Evolutionary conservation across 2,888 invertebrate genomes (phyloP).

Genomic region (Microplitis manilae): DNA sequence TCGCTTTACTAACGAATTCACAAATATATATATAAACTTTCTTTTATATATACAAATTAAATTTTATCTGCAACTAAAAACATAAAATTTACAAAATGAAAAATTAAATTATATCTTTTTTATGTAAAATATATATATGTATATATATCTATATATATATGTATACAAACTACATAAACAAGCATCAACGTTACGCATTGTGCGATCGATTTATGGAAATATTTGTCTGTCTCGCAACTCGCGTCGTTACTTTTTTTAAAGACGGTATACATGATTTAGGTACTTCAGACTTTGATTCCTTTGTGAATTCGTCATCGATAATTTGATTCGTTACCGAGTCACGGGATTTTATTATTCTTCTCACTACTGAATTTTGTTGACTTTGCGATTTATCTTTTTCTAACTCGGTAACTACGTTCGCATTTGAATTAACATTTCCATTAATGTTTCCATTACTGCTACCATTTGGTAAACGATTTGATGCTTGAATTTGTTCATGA

Average conservation of each 20-base stretch:
- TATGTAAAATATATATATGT: slow-evolving; percentile 15
- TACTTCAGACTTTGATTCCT: slow-evolving; percentile 46
- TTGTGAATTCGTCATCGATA: slow-evolving; percentile 44
- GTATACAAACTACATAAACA: neutral
- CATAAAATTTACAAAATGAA: slow-evolving; percentile 12
- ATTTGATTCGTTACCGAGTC: slow-evolving; percentile 45
- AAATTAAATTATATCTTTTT: neutral
- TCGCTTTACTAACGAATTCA: neutral
- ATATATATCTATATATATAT: neutral
- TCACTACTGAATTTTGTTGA: slow-evolving; percentile 32
- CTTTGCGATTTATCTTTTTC: neutral
- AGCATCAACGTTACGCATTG: slow-evolving; percentile 55
- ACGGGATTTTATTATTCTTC: slow-evolving; percentile 46
- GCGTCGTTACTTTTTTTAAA: slow-evolving; percentile 56
- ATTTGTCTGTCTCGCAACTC: slow-evolving; percentile 58
- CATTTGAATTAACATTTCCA: neutral
- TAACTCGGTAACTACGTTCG: slow-evolving; percentile 28
- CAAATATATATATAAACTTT: slow-evolving; percentile 17
- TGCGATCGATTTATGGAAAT: slow-evolving; percentile 62
- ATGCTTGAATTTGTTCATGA: slow-evolving; percentile 51
- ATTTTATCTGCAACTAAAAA: slow-evolving; percentile 6
- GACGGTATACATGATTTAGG: slow-evolving; percentile 57
- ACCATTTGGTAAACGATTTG: slow-evolving; percentile 43
- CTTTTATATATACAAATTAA: slow-evolving; percentile 32
- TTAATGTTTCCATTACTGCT: neutral